Conservation (phyloP, 2,888 invertebrate genomes). For the Ormia ochracea region DNA sequence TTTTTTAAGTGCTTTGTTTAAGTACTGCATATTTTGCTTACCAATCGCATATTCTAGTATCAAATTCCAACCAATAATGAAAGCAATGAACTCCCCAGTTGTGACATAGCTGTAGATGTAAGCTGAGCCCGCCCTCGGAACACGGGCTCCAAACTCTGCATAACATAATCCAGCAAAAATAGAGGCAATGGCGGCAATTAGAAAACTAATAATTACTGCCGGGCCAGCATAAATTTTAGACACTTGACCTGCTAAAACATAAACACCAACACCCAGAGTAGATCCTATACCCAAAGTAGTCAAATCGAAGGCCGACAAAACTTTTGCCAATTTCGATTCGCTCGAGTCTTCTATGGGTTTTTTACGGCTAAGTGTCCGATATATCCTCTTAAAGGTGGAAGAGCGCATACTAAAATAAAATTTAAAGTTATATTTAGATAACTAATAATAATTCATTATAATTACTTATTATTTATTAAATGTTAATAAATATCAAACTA, state of each 20-base stretch:
- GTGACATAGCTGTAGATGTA: slow-evolving; percentile 96
- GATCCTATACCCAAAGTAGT: slow-evolving; percentile 89
- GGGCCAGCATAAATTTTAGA: slow-evolving; percentile 90
- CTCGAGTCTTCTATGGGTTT: slow-evolving; percentile 76
- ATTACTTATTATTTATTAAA: not conserved
- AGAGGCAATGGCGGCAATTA: slow-evolving; percentile 94
- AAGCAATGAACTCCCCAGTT: slow-evolving; percentile 93
- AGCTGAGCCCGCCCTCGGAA: slow-evolving; percentile 93
- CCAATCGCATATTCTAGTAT: slow-evolving; percentile 92
- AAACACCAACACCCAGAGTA: slow-evolving; percentile 92
- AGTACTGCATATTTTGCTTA: slow-evolving; percentile 69
- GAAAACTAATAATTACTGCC: slow-evolving; percentile 89
- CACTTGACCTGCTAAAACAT: slow-evolving; percentile 91
- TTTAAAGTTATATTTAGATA: not conserved
- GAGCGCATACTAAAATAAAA: slow-evolving; percentile 68
- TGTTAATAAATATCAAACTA: not conserved
- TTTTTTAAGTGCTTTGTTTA: too few relatives aligned
- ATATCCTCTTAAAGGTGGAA: slow-evolving; percentile 66
- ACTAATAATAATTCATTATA: not conserved
- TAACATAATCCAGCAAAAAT: slow-evolving; percentile 92
- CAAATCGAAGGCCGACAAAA: slow-evolving; percentile 87
- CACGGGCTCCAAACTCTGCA: slow-evolving; percentile 93
- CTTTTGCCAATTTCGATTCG: slow-evolving; percentile 81
- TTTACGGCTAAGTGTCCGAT: slow-evolving; percentile 75
- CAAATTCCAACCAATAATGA: slow-evolving; percentile 95